Conservation (phyloP, 2,113 vertebrate genomes). For the Indri indri region DNA sequence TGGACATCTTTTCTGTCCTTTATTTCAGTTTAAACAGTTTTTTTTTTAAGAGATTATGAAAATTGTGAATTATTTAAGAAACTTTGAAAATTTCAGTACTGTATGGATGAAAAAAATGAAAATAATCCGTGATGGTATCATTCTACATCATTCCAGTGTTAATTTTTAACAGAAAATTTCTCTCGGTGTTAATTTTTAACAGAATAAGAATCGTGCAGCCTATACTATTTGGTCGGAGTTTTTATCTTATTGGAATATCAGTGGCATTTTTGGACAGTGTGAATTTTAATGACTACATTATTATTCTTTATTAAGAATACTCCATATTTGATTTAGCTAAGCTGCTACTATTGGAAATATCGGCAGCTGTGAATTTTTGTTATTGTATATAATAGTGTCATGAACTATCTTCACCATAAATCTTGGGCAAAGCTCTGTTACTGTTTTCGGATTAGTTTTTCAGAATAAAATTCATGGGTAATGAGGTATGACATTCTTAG, state of each 20-base stretch:
- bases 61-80: neutral
- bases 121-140: neutral
- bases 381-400: neutral
- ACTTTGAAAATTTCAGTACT: neutral
- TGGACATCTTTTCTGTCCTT: neutral
- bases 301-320: neutral
- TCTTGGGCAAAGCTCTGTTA: neutral
- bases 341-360: neutral
- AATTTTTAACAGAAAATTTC: slow-evolving; percentile 8
- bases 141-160: neutral
- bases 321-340: neutral
- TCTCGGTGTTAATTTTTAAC: neutral
- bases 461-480: neutral
- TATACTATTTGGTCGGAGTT: neutral
- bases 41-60: neutral
- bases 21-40: neutral
- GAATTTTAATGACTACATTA: neutral
- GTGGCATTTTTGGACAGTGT: neutral
- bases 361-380: neutral
- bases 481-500: neutral
- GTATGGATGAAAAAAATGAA: neutral
- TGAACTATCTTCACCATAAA: neutral
- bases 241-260: neutral
- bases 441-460: slow-evolving; percentile 3
- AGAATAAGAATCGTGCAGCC: neutral